Evolutionary conservation across 2,113 vertebrate genomes (phyloP).

Genomic region (Dromas ardeola): DNA sequence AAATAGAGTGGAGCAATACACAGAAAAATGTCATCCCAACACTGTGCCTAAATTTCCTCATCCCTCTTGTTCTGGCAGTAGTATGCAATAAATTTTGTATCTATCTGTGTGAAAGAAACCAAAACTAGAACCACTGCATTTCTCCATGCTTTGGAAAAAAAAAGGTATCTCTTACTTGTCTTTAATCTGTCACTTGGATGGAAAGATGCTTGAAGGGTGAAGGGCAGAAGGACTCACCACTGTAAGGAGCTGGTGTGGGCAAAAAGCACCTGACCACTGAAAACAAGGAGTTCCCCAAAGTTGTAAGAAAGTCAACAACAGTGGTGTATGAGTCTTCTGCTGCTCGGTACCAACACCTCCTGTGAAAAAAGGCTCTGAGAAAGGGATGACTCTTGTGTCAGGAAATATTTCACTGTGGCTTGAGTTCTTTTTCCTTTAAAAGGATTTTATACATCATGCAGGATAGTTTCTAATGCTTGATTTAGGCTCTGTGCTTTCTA

Average conservation of each 20-base stretch:
- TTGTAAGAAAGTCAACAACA: neutral
- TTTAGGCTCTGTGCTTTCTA: neutral
- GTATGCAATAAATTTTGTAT: neutral
- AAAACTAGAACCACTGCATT: neutral
- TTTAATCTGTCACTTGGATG: neutral
- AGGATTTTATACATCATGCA: neutral
- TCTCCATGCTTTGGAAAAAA: accelerated
- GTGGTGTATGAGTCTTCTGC: neutral
- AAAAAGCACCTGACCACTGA: neutral
- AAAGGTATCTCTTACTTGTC: neutral
- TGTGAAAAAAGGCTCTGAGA: neutral
- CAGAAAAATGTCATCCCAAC: neutral
- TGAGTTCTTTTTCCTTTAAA: neutral
- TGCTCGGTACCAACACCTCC: neutral
- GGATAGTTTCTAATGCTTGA: neutral
- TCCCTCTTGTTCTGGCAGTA: neutral
- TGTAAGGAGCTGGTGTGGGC: neutral
- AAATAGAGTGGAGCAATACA: neutral
- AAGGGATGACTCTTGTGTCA: neutral
- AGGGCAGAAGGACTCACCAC: neutral
- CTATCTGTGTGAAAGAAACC: neutral
- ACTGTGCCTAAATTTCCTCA: neutral
- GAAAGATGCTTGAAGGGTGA: neutral
- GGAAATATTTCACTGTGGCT: neutral
- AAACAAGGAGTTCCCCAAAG: neutral